Evolutionary conservation across 2,797 vertebrate species (phyloP).

Genomic region (Anguilla megastoma): DNA sequence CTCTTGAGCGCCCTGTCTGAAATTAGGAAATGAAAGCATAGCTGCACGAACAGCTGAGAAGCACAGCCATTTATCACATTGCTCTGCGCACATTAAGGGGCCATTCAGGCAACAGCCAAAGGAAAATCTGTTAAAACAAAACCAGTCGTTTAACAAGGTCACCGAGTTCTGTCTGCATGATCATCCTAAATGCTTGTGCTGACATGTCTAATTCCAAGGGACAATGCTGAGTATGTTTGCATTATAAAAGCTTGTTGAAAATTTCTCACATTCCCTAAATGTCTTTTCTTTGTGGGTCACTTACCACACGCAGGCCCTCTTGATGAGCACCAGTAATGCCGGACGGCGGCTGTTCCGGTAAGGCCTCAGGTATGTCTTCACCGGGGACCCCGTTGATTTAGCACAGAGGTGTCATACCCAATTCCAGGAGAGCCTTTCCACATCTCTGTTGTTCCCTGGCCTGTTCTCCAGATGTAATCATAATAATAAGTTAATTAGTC

Average conservation of each 20-base stretch:
- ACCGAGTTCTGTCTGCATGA: not conserved
- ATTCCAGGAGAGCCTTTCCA: not conserved
- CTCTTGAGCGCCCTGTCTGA: not conserved
- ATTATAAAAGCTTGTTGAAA: not conserved
- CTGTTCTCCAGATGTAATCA: not conserved
- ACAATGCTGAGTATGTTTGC: slow-evolving; percentile 1
- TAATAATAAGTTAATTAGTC: not conserved
- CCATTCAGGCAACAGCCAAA: not conserved
- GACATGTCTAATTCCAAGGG: not conserved
- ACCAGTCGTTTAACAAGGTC: not conserved
- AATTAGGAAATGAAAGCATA: not conserved
- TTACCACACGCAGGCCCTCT: not conserved
- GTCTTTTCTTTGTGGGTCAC: not conserved
- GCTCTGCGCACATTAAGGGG: not conserved
- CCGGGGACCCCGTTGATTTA: not conserved
- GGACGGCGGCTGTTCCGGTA: not conserved
- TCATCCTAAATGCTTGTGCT: not conserved
- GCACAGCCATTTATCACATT: not conserved
- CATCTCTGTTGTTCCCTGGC: not conserved
- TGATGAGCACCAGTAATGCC: not conserved
- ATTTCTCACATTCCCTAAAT: not conserved
- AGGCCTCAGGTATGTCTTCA: not conserved
- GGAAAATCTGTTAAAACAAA: not conserved
- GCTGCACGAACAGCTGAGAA: not conserved
- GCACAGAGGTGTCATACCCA: not conserved